These are phyloP conservation scores for Mactromeris polynyma DNA, from an alignment of 2,888 invertebrate genomes.

Conservation along the genomic window DNA sequence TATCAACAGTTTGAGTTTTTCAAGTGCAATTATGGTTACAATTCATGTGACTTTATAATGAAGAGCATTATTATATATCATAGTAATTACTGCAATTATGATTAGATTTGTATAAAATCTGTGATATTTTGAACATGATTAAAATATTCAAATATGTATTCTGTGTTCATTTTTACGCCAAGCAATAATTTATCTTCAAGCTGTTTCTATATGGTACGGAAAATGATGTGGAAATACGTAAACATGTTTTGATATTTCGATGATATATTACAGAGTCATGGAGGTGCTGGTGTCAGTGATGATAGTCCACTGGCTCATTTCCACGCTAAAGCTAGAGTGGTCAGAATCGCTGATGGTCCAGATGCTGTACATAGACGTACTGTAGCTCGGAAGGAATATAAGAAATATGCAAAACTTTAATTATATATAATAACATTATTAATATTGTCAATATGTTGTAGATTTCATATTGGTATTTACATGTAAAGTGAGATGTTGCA, in stretches of 20 bases:
- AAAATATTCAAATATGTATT: not conserved
- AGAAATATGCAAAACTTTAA: conserved; percentile 36
- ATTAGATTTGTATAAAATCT: not conserved
- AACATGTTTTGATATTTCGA: not conserved
- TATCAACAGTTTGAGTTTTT: no score
- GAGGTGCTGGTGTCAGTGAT: conserved; percentile 85
- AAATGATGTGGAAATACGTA: no score
- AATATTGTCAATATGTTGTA: no score
- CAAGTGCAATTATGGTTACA: no score
- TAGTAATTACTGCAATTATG: no score
- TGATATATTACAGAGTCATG: conserved; percentile 78
- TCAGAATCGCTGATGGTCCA: conserved; percentile 88
- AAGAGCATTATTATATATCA: no score
- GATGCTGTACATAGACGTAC: conserved; percentile 87
- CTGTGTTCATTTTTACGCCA: not conserved
- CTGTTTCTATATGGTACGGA: no score
- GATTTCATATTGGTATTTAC: no score
- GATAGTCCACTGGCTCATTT: conserved; percentile 86
- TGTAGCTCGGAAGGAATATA: conserved; percentile 81
- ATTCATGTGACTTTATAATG: no score
- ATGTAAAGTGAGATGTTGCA: no score
- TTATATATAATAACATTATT: no score
- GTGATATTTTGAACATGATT: not conserved
- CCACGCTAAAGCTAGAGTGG: conserved; percentile 84
- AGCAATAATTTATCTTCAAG: no score